These are phyloP conservation scores for Petrocephalus schoutedeni DNA, from an alignment of 2,797 vertebrate species.

Conservation along the genomic window DNA sequence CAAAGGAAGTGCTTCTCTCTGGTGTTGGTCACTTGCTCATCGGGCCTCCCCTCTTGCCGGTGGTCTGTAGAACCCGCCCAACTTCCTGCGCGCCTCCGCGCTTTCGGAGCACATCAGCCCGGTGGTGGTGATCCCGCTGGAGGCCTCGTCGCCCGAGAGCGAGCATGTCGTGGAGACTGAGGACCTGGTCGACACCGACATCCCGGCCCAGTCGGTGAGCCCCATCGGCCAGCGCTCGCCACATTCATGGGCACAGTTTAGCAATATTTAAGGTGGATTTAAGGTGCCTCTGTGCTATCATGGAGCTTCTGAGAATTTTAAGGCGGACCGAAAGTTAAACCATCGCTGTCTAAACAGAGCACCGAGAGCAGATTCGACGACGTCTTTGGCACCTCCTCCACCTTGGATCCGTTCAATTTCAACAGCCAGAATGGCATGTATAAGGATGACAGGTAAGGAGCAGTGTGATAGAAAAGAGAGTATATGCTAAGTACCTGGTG, in stretches of 20 bases:
- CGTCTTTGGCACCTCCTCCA: constrained; percentile 84
- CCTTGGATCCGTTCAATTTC: constrained; percentile 91
- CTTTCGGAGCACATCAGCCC: constrained; percentile 86
- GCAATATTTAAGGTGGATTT: background rate
- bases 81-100: constrained; percentile 88
- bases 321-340: background rate
- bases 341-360: constrained; percentile 49
- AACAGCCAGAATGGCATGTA: constrained; percentile 91
- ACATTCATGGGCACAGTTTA: background rate
- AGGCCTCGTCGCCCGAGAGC: constrained; percentile 86
- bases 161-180: constrained; percentile 84
- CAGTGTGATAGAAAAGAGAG: background rate
- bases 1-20: background rate
- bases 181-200: constrained; percentile 88
- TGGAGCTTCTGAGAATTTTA: background rate
- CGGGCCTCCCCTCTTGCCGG: background rate
- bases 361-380: constrained; percentile 91
- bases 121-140: constrained; percentile 78
- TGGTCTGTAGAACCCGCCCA: constrained; percentile 75
- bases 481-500: background rate
- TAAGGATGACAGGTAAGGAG: constrained; percentile 85
- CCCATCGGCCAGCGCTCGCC: background rate
- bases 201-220: constrained; percentile 72
- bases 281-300: background rate
- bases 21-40: background rate